These are phyloP conservation scores for Ruditapes philippinarum DNA, from an alignment of 1,140 invertebrate species.

Conservation along the genomic window DNA sequence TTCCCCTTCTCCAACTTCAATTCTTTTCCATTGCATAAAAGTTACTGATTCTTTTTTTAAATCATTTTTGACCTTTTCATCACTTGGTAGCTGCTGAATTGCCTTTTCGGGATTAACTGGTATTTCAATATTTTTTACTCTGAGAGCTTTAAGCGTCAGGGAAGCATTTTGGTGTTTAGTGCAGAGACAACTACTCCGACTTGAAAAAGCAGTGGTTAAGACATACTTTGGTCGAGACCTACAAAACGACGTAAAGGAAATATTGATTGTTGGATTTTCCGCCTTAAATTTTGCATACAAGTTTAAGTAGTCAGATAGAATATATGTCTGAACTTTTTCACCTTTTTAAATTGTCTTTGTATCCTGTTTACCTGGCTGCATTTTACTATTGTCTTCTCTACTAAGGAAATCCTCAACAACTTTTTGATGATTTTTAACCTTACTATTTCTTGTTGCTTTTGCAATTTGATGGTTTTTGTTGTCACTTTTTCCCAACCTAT, in stretches of 20 bases:
- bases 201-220: too few relatives aligned
- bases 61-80: neutral
- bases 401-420: slow-evolving; percentile 21
- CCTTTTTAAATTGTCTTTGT: neutral
- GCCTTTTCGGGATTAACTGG: slow-evolving; percentile 35
- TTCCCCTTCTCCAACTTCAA: too few relatives aligned
- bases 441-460: slow-evolving; percentile 11
- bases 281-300: too few relatives aligned
- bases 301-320: too few relatives aligned
- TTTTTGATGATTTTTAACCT: neutral
- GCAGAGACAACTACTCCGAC: too few relatives aligned
- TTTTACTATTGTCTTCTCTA: slow-evolving; percentile 61
- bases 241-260: too few relatives aligned
- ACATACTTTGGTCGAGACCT: too few relatives aligned
- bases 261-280: too few relatives aligned
- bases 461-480: slow-evolving; percentile 15
- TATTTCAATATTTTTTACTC: neutral
- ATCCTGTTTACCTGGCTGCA: slow-evolving; percentile 38
- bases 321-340: slow-evolving; percentile 23
- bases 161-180: too few relatives aligned
- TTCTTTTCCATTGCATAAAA: slow-evolving; percentile 52
- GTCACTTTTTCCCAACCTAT: slow-evolving; percentile 20
- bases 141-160: slow-evolving; percentile 19
- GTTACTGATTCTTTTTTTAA: neutral
- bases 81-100: slow-evolving; percentile 1